Conservation (phyloP, 1,140 invertebrate genomes). For the Mylabris phalerata region DNA sequence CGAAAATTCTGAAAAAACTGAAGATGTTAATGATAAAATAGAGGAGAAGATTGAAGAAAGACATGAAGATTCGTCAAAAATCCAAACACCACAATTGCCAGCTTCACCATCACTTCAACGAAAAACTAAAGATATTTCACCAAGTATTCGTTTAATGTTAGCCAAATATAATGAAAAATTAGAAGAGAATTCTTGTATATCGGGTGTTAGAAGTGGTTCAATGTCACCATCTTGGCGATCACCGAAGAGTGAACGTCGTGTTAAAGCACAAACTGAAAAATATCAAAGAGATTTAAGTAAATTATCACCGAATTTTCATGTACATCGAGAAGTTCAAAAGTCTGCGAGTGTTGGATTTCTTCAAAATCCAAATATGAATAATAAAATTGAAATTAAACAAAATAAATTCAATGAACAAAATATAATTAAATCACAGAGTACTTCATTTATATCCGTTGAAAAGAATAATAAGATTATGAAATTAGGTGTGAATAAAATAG, state of each 20-base stretch:
- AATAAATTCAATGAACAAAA: no score
- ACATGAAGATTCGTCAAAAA: neutral
- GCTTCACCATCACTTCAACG: slow-evolving; percentile 48
- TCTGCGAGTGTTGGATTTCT: slow-evolving; percentile 47
- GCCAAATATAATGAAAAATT: slow-evolving; percentile 52
- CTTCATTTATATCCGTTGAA: neutral
- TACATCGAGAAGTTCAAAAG: slow-evolving; percentile 46
- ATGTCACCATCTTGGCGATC: slow-evolving; percentile 55
- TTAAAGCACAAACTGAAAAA: slow-evolving; percentile 50
- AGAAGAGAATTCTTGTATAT: slow-evolving; percentile 37
- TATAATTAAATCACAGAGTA: no score
- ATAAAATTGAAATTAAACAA: neutral
- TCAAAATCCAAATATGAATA: slow-evolving; percentile 1
- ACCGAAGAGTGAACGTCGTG: slow-evolving; percentile 49
- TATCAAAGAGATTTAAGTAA: slow-evolving; percentile 47
- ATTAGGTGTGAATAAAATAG: neutral
- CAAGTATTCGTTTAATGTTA: slow-evolving; percentile 60
- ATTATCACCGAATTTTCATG: slow-evolving; percentile 21
- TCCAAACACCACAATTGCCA: slow-evolving; percentile 46
- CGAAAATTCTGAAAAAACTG: neutral
- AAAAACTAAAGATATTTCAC: slow-evolving; percentile 53
- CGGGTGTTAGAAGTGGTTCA: slow-evolving; percentile 49
- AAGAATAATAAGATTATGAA: neutral
- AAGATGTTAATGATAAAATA: neutral
- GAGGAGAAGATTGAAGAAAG: neutral